Base-by-base conservation (phyloP, 2,113 vertebrate species). In the Benitochromis conjunctus region DNA sequence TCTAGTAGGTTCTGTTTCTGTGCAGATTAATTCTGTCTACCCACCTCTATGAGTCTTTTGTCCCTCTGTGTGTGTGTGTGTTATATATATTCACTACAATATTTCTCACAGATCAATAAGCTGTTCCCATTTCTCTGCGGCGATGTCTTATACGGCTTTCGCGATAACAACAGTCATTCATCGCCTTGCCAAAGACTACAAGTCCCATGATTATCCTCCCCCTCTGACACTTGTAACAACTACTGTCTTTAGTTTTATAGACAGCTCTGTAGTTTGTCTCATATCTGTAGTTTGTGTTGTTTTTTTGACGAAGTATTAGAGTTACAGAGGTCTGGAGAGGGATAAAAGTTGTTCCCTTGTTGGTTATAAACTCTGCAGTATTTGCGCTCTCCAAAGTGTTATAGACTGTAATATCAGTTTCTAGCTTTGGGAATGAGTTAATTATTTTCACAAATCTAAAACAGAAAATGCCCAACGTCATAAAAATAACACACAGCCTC, bases 91-190 rank as follows among this genome's bases (percentile, higher is more conserved):
- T 98, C 97, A 97, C 97, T 97, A 97, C 97, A 98, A 98, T 98
- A 98, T 97, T 97, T 98, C 96, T 95, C 95, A 95, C 95, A 96
- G 96, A 99, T 99, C 98, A 97, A 99, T 99, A 98, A 93, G 94
- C 94, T 94, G 91, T 94, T 97, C 96, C 96, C 96, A 98, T 97
- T 97, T 97, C 96, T 95, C 95, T 77, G 89, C 92, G 89, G 89
- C 92, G 95, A 96, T 95, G 97, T 97, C 97, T 97, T 86, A 96
- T 97, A 97, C 97, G 97, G 97, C 97, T 97, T 98, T 97, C 96
- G 96, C 96, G 96, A 97, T 97, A 97, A 98, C 98, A 97, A 97
- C 97, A 96, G 94, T 96, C 97, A 96, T 97, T 98, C 97, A 97
- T 98, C 97, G 97, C 87, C 86, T 79, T 86, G 86, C 86, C 88